Base-by-base conservation (phyloP, 2,888 invertebrate species). In the Pasiphila rectangulata region DNA sequence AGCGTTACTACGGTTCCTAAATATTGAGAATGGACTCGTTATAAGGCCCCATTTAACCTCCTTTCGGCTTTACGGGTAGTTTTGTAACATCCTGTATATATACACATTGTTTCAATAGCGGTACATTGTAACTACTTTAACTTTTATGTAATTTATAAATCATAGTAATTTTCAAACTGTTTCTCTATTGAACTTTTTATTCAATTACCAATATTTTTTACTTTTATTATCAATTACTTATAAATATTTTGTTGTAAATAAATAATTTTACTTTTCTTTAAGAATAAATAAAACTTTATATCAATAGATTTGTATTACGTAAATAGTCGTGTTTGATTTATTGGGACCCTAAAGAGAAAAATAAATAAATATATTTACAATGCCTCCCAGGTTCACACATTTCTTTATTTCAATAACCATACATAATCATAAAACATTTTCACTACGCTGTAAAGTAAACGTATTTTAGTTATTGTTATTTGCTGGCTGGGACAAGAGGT, bases 191-290 rank as follows among this genome's bases (percentile, higher is more conserved):
- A n/a, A 13, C 7, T 39, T 39, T 27, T 34, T 25, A n/a, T n/a
- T n/a, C n/a, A n/a, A n/a, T n/a, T n/a, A n/a, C n/a, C 21, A 29
- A 37, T 32, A 2, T 24, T 7, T 3, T 27, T 20, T 17, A 21
- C 4, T 29, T 35, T 40, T 6, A 36, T 20, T 30, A 38, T 44
- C 35, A 36, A 5, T 12, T n/a, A 36, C 17, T 37, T 17, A 42
- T 13, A 30, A 20, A 36, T 40, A 40, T 68, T 67, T 74, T 76
- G 61, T 77, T 83, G 83, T 84, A 82, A 79, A 80, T 82, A 84
- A 75, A 75, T 66, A 70, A 69, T 67, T 64, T 79, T 75, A 75
- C 76, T 49, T 73, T 64, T 71, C 62, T 72, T 67, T 75, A 78
- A 78, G 69, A 63, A 63, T 73, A 75, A 79, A 72, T 75, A 78